Percentiles rank a stretch among this genome's conserved stretches.
Conservation (phyloP, 2,888 invertebrate species). For the Cyclophora albipunctata region DNA sequence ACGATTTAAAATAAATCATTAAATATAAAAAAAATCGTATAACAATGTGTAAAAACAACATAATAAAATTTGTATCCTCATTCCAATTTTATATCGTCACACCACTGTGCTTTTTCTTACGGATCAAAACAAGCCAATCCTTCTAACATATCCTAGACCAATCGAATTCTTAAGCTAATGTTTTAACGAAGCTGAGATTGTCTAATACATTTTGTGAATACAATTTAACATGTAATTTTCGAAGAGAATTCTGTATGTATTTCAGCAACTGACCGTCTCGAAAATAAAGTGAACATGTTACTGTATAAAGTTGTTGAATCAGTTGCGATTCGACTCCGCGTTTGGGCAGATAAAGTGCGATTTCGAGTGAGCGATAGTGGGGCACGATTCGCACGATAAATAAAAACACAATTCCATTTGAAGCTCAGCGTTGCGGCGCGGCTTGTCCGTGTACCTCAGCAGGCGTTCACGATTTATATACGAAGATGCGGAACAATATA, state of each 20-base stretch:
- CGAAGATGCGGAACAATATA: constrained; percentile 73
- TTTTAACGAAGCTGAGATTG: too few species aligned
- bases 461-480: constrained; percentile 74
- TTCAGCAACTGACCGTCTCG: not conserved
- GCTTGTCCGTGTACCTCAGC: constrained; percentile 74
- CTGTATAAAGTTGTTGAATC: constrained; percentile 40
- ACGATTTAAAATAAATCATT: not conserved
- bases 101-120: not conserved
- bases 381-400: constrained; percentile 72
- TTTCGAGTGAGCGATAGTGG: constrained; percentile 68
- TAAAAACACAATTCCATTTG: constrained; percentile 76
- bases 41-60: not conserved
- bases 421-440: constrained; percentile 62
- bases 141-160: too few species aligned
- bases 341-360: constrained; percentile 71
- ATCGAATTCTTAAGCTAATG: too few species aligned
- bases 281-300: constrained; percentile 33
- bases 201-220: too few species aligned
- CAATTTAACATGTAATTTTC: too few species aligned
- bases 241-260: too few species aligned
- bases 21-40: not conserved
- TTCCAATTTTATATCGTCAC: not conserved
- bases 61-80: not conserved
- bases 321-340: constrained; percentile 48
- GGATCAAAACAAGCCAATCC: not conserved